phyloP scores from a whole-genome alignment of 2,113 vertebrate genomes.

The Rhynchopsitta pachyrhyncha region DNA sequence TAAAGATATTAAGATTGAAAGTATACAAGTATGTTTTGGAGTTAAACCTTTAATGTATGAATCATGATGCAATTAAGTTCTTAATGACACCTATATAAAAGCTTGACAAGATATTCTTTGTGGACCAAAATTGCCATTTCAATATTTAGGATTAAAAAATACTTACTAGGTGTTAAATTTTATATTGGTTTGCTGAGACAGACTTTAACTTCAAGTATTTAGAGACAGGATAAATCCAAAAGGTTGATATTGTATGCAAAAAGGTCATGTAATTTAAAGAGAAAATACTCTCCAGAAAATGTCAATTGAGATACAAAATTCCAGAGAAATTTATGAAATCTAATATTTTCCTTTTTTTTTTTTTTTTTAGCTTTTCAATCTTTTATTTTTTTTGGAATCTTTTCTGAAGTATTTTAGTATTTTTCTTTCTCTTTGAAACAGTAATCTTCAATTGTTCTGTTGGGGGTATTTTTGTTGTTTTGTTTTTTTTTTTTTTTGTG shows the following conservation, averaged over 20 bases:
- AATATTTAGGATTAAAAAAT: not conserved
- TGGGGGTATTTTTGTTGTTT: not conserved
- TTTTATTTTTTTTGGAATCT: constrained; percentile 10
- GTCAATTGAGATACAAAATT: constrained; percentile 50
- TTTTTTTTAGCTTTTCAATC: not conserved
- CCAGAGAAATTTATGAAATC: constrained; percentile 5
- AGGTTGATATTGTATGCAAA: not conserved
- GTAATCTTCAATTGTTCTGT: not conserved
- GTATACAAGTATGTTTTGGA: not conserved
- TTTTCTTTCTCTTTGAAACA: constrained; percentile 53
- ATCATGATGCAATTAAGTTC: not conserved
- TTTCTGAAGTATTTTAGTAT: constrained; percentile 50
- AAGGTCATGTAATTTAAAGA: constrained; percentile 35
- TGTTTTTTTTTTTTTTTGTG: not conserved
- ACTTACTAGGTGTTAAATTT: not conserved
- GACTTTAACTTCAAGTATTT: not conserved
- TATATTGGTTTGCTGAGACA: not conserved
- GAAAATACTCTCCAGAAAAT: constrained; percentile 49
- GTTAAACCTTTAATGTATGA: not conserved
- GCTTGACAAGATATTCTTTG: not conserved
- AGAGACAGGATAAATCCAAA: constrained; percentile 24
- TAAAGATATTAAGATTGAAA: not conserved
- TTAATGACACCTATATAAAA: not conserved
- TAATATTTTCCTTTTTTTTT: not conserved
- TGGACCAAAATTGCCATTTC: not conserved